Percentiles rank a stretch among this genome's conserved stretches.
Conservation (phyloP, 1,140 invertebrate species). For the Eriocheir sinensis region DNA sequence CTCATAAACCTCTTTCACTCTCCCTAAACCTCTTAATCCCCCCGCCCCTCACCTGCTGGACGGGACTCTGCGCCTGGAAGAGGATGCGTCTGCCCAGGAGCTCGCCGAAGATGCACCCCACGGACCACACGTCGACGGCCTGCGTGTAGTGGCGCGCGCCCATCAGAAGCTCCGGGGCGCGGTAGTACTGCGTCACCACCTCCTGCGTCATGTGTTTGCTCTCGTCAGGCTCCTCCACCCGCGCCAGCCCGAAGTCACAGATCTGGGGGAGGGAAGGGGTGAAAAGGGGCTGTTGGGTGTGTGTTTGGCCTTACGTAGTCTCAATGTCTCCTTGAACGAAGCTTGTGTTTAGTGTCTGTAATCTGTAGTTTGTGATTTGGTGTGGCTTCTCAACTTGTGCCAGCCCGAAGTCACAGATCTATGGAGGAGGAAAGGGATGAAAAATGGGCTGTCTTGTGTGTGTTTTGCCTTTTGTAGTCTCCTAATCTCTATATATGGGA, state of each 20-base stretch:
- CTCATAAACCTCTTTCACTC: no score
- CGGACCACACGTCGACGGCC: constrained; percentile 98
- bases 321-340: no score
- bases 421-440: constrained; percentile 81
- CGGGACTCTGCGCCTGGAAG: constrained; percentile 87
- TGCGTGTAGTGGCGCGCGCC: constrained; percentile 98
- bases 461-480: no score
- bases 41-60: constrained; percentile 76
- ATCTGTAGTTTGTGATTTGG: no score
- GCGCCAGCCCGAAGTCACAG: constrained; percentile 98
- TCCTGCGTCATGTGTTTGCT: constrained; percentile 99
- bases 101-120: constrained; percentile 99
- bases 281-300: not conserved
- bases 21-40: no score
- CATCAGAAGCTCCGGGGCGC: constrained; percentile 98
- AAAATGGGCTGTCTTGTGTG: no score
- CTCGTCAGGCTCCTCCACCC: constrained; percentile 96
- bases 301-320: not conserved
- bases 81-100: constrained; percentile 96
- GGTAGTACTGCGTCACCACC: constrained; percentile 99
- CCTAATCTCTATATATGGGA: no score
- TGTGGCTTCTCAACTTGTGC: constrained; percentile 97
- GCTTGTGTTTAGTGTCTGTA: no score
- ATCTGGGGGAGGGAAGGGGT: constrained; percentile 85
- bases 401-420: constrained; percentile 99